Conservation (phyloP, 1,140 invertebrate species). For the Cydia splendana region DNA sequence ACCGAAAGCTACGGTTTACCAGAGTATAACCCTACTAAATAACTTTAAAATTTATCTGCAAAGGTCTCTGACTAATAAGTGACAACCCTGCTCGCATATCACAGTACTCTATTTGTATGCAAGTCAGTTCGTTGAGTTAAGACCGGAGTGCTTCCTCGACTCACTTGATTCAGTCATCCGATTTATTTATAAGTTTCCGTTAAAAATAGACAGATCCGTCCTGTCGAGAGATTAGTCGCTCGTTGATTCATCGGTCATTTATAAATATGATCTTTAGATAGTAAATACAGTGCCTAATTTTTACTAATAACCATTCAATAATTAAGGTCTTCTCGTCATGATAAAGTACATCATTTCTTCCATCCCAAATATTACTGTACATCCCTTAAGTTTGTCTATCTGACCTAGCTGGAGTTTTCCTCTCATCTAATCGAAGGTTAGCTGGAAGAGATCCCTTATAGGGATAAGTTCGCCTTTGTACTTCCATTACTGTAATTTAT, state of each 20-base stretch:
- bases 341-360: too few species aligned
- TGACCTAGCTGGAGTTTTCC: too few species aligned
- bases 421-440: too few species aligned
- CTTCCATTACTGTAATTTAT: too few species aligned
- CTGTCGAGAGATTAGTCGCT: conserved; percentile 6
- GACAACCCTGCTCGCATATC: conserved; percentile 8
- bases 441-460: too few species aligned
- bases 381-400: too few species aligned
- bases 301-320: too few species aligned
- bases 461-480: too few species aligned
- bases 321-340: background rate
- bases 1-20: background rate
- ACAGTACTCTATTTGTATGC: conserved; percentile 17
- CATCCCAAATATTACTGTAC: too few species aligned
- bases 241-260: conserved; percentile 18
- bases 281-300: too few species aligned
- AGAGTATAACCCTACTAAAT: background rate
- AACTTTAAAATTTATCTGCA: background rate
- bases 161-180: conserved; percentile 18
- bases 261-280: background rate
- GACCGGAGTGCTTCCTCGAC: conserved; percentile 15
- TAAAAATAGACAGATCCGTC: conserved; percentile 14
- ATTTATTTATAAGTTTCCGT: conserved; percentile 9
- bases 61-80: background rate
- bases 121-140: background rate